Evolutionary conservation across 2,888 invertebrate genomes (phyloP), one percentile per base, ranked within the genome.

Genomic region (Cataglyphis albicans): DNA sequence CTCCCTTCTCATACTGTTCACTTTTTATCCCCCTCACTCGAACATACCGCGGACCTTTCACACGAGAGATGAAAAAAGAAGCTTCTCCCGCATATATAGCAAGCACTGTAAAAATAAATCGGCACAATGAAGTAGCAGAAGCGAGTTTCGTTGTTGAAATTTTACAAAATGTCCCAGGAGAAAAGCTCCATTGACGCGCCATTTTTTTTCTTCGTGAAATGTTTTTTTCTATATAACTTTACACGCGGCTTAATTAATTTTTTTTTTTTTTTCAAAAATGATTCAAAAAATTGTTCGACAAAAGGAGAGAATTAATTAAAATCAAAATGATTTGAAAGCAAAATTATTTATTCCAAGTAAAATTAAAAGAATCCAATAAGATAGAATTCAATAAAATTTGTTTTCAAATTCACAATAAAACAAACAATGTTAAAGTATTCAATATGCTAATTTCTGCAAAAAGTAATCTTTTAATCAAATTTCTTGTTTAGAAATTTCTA

Each of bases 41-140:
- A 57, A 44, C 59, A 59, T 59, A 44, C 73, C 73, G 29, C 12
- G 48, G 21, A 15, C 29, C 35, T 72, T 80, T 72, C 44, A 59
- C 59, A 59, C 21, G 59, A 2, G 32, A 44, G 6, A n/a, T 67
- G 32, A 59, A 78, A 78, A 68, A 35, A n/a, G 25, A 21, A 72
- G 15, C 18, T 35, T 21, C n/a, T 21, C n/a, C 12, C 73, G 55
- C 29, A 57, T 41, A 52, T 52, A 32, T 57, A 12, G 38, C 15
- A 44, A 52, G 21, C 44, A 12, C 32, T 44, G n/a, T 65, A n/a
- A 12, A 29, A 76, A 41, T 68, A 76, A 72, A 59, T 59, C 55
- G 55, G 35, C 44, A 25, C 44, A 3, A 41, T 21, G 6, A 59
- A 44, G 9, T 21, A 32, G 35, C 21, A n/a, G 35, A 63, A 38